phyloP scores from a whole-genome alignment of 2,797 vertebrate genomes.

The Sebastiscus tertius region DNA sequence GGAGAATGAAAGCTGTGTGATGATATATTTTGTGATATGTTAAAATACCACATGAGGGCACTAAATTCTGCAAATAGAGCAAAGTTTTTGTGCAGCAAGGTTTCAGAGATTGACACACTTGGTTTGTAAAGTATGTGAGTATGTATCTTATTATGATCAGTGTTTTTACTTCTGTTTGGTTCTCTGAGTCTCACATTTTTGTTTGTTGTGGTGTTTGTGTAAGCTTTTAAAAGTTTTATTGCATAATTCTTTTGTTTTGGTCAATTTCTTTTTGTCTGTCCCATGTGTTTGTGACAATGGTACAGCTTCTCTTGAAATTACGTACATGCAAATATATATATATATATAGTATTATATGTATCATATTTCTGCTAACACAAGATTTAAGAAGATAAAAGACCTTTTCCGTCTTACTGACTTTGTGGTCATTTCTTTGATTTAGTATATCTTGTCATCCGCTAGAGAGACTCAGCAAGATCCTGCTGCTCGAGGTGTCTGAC shows the following conservation, averaged over 20 bases:
- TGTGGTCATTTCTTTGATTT: constrained; percentile 31
- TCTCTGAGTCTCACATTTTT: neutral
- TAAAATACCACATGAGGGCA: constrained; percentile 51
- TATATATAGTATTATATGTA: neutral
- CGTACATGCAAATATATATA: neutral
- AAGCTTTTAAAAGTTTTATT: neutral
- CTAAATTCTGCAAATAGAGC: constrained; percentile 20
- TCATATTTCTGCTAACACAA: neutral
- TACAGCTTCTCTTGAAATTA: neutral
- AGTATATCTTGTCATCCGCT: constrained; percentile 23
- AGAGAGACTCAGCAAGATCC: constrained; percentile 49
- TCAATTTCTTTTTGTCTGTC: neutral
- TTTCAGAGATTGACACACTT: neutral
- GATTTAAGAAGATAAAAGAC: neutral
- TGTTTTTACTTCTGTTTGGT: neutral
- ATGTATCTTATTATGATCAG: neutral
- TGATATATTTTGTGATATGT: neutral
- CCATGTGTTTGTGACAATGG: neutral
- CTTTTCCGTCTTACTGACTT: neutral
- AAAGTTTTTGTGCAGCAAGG: neutral
- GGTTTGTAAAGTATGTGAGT: neutral
- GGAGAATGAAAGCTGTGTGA: neutral
- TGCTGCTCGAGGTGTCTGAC: constrained; percentile 49
- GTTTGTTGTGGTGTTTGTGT: neutral
- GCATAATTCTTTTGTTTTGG: neutral